phyloP scores from a whole-genome alignment of 2,888 invertebrate genomes.

The Galerucella pusilla region DNA sequence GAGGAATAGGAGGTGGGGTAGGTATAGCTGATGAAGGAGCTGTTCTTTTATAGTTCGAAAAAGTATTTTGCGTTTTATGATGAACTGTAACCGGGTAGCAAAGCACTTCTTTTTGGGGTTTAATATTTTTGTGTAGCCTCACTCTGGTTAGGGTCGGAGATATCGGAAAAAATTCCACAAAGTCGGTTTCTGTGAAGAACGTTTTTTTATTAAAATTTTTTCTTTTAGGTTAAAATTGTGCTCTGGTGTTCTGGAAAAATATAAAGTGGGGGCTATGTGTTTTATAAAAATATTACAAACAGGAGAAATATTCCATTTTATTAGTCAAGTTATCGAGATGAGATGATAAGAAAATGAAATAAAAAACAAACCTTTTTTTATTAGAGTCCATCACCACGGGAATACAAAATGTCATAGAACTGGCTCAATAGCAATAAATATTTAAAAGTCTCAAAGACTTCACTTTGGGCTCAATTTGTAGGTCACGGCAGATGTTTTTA shows the following conservation, averaged over 20 bases:
- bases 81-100: slow-evolving; percentile 71
- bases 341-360: slow-evolving; percentile 16
- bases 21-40: slow-evolving; percentile 68
- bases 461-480: too few species aligned
- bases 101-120: slow-evolving; percentile 69
- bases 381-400: slow-evolving; percentile 36
- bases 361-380: slow-evolving; percentile 37
- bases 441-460: too few species aligned
- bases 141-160: slow-evolving; percentile 84
- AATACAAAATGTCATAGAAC: background rate
- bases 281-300: slow-evolving; percentile 16
- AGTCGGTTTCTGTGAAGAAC: slow-evolving; percentile 74
- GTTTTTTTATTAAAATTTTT: slow-evolving; percentile 28
- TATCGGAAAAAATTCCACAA: slow-evolving; percentile 85
- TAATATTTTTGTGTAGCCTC: slow-evolving; percentile 73
- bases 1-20: slow-evolving; percentile 60
- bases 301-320: slow-evolving; percentile 19
- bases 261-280: slow-evolving; percentile 27
- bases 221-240: slow-evolving; percentile 32
- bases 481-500: too few species aligned
- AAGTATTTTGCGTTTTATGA: slow-evolving; percentile 66
- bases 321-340: slow-evolving; percentile 13
- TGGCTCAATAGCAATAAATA: too few species aligned
- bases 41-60: slow-evolving; percentile 71
- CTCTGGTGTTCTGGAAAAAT: slow-evolving; percentile 41